Base-by-base conservation (phyloP, 2,888 invertebrate genomes). In the Drosophila cognata region DNA sequence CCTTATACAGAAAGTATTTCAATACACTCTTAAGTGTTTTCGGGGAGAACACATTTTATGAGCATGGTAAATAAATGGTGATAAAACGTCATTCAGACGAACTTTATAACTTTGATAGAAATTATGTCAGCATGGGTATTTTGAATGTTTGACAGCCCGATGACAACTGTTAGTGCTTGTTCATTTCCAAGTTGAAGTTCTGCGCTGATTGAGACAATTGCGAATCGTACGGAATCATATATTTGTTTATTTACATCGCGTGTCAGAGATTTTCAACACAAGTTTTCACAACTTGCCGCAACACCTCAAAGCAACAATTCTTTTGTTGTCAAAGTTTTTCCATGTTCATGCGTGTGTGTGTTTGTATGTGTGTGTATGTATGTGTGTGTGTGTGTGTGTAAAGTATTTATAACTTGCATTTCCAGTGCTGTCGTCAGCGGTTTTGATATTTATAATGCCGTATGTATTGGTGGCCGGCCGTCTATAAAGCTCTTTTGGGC, bases 371-470 rank as follows among this genome's bases (percentile, higher is more conserved):
- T 25, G 1, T 52, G 16, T 7, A 11, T 43, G 16, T 38, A 21
- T 31, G 35, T 25, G 65, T 50, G 16, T 35, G 18, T 25, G 11
- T 56, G 55, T 56, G 11, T 35, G 31, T 28, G 46, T 51, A 7
- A 25, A 46, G 25, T 46, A 46, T 70, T 61, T 80, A 76, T 60
- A 60, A 43, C 59, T 60, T 63, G 51, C 71, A 66, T 60, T 81
- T 71, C 38, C 50, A 59, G 60, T 57, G 29, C 82, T 78, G 78
- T 78, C 79, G 79, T 68, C 74, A 48, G 74, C 64, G 79, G 79
- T 73, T 79, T 82, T 59, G 52, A 68, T 77, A 90, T 84, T 84
- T 84, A 84, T 88, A 84, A 71, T 38, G 65, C 50, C 80, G 61
- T 51, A 31, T 60, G 80, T 55, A 78, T 35, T 31, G 61, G 51